Evolutionary conservation across 2,113 vertebrate genomes (phyloP).

Genomic region (Tragulus kanchil): DNA sequence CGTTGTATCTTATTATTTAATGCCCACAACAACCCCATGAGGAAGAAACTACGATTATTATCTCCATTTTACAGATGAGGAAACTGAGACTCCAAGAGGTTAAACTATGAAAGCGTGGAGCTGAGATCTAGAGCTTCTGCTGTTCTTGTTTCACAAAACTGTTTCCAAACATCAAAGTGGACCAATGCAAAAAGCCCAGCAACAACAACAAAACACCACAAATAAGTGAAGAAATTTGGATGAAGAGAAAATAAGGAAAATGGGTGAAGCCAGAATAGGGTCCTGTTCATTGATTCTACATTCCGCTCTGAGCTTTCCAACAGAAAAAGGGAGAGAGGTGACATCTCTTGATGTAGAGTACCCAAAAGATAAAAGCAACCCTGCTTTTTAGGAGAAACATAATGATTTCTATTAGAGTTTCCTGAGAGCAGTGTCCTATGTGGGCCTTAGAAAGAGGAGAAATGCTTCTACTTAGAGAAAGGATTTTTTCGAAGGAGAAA

Average conservation of each 20-base stretch:
- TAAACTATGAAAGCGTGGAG: neutral
- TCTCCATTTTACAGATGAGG: conserved; percentile 49
- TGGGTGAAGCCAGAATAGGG: neutral
- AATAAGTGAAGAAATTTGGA: neutral
- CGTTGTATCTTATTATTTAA: neutral
- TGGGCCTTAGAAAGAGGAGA: conserved; percentile 21
- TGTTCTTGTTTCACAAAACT: neutral
- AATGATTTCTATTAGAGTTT: conserved; percentile 58
- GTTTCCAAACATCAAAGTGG: conserved; percentile 28
- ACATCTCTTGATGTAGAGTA: neutral
- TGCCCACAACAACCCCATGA: neutral
- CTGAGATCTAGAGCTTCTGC: neutral
- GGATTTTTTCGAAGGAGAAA: conserved; percentile 46
- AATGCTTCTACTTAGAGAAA: conserved; percentile 23
- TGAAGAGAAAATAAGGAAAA: neutral
- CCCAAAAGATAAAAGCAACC: conserved; percentile 51
- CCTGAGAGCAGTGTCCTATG: conserved; percentile 36
- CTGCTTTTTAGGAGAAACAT: conserved; percentile 44
- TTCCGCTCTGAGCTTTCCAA: conserved; percentile 49
- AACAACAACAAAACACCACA: neutral
- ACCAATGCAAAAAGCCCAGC: neutral
- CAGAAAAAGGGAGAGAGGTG: conserved; percentile 1
- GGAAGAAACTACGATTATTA: neutral
- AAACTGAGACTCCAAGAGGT: conserved; percentile 39
- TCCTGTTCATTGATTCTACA: neutral